Percentiles rank a stretch among this genome's conserved stretches.
These are phyloP conservation scores for Xyrauchen texanus DNA, from an alignment of 2,113 vertebrate genomes.

Conservation along the genomic window DNA sequence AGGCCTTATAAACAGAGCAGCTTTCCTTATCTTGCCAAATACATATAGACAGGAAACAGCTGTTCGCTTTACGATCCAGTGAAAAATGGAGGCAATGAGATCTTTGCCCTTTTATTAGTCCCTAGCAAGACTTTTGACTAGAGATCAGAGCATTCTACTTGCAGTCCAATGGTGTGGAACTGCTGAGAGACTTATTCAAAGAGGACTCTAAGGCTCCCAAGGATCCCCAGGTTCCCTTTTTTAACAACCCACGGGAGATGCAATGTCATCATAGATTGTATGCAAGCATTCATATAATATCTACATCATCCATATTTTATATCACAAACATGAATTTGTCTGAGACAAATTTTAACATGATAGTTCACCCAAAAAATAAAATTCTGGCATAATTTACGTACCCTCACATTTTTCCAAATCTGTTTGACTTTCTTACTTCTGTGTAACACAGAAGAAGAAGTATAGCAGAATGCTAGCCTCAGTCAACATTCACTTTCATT, in stretches of 20 bases:
- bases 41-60: conserved; percentile 55
- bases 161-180: conserved; percentile 41
- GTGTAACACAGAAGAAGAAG: too few species aligned
- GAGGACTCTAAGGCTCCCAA: conserved; percentile 60
- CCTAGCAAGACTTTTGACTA: conserved; percentile 31
- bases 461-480: too few species aligned
- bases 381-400: too few species aligned
- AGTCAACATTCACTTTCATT: too few species aligned
- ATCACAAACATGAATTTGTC: too few species aligned
- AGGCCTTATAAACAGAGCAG: conserved; percentile 8
- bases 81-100: conserved; percentile 37
- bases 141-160: conserved; percentile 52
- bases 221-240: conserved; percentile 48
- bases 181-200: conserved; percentile 16
- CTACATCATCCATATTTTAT: too few species aligned
- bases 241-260: background rate
- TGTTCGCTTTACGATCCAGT: conserved; percentile 43
- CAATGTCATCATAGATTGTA: background rate
- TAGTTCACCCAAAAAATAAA: too few species aligned
- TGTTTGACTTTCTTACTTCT: too few species aligned
- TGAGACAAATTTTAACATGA: too few species aligned
- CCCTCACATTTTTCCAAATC: too few species aligned
- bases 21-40: conserved; percentile 12
- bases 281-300: too few species aligned
- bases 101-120: conserved; percentile 53